Percentiles rank a stretch among this genome's conserved stretches.
Evolutionary conservation across 2,888 invertebrate genomes (phyloP).

Genomic region (Tiliacea aurago): DNA sequence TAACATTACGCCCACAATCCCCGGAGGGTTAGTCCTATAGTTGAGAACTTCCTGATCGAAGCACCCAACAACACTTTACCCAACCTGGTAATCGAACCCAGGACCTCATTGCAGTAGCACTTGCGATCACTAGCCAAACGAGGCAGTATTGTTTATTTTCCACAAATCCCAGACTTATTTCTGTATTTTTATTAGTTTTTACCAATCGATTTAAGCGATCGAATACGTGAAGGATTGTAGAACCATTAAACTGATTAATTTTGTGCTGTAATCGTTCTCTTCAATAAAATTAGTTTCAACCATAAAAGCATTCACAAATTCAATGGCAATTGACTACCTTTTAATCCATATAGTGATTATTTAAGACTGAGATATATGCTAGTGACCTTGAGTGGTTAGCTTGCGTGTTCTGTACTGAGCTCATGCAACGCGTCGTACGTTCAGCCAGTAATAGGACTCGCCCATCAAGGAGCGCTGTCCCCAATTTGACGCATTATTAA

Average conservation of each 20-base stretch:
- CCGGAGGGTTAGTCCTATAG: neutral
- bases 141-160: slow-evolving; percentile 29
- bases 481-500: too few relatives aligned
- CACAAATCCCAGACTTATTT: slow-evolving; percentile 15
- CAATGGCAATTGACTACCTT: slow-evolving; percentile 32
- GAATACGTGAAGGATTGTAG: slow-evolving; percentile 26
- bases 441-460: too few relatives aligned
- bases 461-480: too few relatives aligned
- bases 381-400: too few relatives aligned
- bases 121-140: neutral
- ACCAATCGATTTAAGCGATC: slow-evolving; percentile 23
- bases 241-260: slow-evolving; percentile 38
- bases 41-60: neutral
- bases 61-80: neutral
- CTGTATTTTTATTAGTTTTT: slow-evolving; percentile 35
- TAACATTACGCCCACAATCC: neutral
- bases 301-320: slow-evolving; percentile 27
- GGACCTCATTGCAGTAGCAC: neutral
- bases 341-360: slow-evolving; percentile 13
- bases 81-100: neutral
- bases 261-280: slow-evolving; percentile 25
- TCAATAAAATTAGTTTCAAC: slow-evolving; percentile 41
- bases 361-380: too few relatives aligned
- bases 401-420: too few relatives aligned
- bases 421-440: too few relatives aligned